Evolutionary conservation across 2,113 vertebrate species (phyloP).

Genomic region (Cyanoramphus novaezelandiae): DNA sequence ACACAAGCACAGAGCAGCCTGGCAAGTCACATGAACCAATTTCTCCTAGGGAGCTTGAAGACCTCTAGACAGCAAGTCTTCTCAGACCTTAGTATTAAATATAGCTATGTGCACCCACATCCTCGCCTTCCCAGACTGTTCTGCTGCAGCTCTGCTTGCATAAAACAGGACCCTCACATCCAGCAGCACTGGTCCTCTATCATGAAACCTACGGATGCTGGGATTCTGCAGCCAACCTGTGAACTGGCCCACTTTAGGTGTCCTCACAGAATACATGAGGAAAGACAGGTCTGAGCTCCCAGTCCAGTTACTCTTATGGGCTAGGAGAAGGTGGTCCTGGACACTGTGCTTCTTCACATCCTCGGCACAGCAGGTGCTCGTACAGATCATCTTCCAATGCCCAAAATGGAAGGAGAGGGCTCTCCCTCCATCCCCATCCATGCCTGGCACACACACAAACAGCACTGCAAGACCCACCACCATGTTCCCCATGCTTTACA

Average conservation of each 20-base stretch:
- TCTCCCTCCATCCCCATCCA: not conserved
- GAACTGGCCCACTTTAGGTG: not conserved
- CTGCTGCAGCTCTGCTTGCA: not conserved
- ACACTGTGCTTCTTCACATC: rapidly evolving
- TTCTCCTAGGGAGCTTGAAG: not conserved
- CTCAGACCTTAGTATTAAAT: not conserved
- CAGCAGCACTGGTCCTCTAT: not conserved
- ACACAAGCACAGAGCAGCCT: not conserved
- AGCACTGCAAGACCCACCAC: not conserved
- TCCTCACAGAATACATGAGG: not conserved
- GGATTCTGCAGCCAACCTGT: not conserved
- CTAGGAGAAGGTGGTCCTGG: not conserved
- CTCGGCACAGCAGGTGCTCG: not conserved
- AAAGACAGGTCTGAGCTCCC: not conserved
- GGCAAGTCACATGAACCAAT: not conserved
- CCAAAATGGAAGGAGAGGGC: not conserved
- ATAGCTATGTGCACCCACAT: rapidly evolving
- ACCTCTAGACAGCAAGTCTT: not conserved
- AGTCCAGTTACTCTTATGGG: not conserved
- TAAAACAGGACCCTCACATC: not conserved
- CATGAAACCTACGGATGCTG: not conserved
- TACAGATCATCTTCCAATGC: not conserved
- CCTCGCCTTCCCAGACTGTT: not conserved
- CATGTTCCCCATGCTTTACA: not conserved
- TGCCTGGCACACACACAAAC: not conserved